Conservation (phyloP, 2,113 vertebrate genomes). For the Aegypius monachus region DNA sequence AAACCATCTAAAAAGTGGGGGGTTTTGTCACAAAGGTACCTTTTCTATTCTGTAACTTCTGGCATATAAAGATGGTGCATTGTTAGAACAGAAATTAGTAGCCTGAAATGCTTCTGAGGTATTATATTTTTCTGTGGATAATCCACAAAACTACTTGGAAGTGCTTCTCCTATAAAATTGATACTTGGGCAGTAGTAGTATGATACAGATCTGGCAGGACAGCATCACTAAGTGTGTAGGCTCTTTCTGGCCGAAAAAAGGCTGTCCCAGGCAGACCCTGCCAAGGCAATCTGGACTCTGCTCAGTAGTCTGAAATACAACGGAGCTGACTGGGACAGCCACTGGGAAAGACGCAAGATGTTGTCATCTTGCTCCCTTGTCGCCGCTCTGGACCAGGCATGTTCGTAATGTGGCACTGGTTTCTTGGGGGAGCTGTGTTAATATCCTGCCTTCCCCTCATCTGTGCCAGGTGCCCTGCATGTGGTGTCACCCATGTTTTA, state of each 20-base stretch:
- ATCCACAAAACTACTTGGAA: not conserved
- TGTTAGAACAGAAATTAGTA: not conserved
- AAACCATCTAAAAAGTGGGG: not conserved
- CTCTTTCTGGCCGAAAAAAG: not conserved
- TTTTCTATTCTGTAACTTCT: not conserved
- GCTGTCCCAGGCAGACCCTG: not conserved
- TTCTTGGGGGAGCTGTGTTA: not conserved
- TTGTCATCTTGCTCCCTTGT: not conserved
- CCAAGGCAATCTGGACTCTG: not conserved
- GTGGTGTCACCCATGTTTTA: not conserved
- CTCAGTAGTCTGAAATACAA: not conserved
- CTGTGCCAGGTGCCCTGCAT: not conserved
- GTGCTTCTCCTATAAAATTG: not conserved
- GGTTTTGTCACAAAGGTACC: not conserved
- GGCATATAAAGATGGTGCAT: not conserved
- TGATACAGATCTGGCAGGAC: not conserved
- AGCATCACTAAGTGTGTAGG: not conserved
- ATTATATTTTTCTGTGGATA: not conserved
- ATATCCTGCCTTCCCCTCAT: not conserved
- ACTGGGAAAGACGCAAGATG: fast-evolving
- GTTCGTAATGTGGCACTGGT: not conserved
- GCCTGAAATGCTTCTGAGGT: not conserved
- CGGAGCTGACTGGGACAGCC: not conserved
- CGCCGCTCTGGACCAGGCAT: not conserved
- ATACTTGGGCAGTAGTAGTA: not conserved